Conservation (phyloP, 2,113 vertebrate species). For the Setophaga kirtlandii region DNA sequence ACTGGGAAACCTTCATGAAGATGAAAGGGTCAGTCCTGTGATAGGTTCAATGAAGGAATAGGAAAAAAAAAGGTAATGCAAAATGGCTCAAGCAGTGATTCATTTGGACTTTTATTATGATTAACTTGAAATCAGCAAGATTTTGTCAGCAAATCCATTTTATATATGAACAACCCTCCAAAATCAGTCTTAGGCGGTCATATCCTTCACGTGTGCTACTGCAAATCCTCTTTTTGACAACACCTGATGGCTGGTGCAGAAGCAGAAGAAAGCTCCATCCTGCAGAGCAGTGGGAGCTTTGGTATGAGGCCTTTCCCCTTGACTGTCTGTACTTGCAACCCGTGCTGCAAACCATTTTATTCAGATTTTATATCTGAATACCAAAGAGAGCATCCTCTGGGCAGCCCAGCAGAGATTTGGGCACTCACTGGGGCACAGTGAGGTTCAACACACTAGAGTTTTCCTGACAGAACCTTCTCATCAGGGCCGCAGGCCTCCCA, state of each 20-base stretch:
- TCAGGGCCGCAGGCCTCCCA: background rate
- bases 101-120: background rate
- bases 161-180: background rate
- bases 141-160: background rate
- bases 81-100: background rate
- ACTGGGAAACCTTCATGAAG: background rate
- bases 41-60: background rate
- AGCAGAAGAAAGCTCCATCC: background rate
- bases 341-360: background rate
- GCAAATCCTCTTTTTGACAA: background rate
- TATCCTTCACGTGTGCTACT: background rate
- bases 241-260: background rate
- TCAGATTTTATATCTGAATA: background rate
- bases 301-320: background rate
- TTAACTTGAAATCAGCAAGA: background rate
- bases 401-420: background rate
- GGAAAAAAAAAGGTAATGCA: background rate
- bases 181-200: background rate
- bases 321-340: background rate
- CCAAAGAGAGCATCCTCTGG: rapidly evolving
- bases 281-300: background rate
- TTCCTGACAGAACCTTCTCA: background rate
- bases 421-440: rapidly evolving
- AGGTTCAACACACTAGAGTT: background rate
- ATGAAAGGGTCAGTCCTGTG: background rate